phyloP scores from a whole-genome alignment of 1,140 invertebrate species.

The Orius laevigatus region DNA sequence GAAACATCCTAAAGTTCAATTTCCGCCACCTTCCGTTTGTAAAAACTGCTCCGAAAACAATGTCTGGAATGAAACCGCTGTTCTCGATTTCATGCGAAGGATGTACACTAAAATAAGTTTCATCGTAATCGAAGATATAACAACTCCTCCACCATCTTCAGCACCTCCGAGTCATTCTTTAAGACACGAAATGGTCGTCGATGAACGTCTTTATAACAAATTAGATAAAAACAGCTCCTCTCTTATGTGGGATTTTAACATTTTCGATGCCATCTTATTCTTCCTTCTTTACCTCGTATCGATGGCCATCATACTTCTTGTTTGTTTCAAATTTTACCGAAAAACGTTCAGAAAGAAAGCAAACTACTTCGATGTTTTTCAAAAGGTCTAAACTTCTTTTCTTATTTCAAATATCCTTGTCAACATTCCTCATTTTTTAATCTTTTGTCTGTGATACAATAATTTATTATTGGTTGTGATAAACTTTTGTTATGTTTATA shows the following conservation, averaged over 20 bases:
- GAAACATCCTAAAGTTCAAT: constrained; percentile 74
- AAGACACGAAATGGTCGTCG: constrained; percentile 17
- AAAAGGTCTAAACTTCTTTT: no score
- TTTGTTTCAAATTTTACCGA: constrained; percentile 60
- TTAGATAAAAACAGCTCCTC: constrained; percentile 24
- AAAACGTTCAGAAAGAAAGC: constrained; percentile 49
- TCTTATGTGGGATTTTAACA: constrained; percentile 35
- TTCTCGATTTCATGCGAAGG: constrained; percentile 54
- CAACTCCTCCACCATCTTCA: background rate
- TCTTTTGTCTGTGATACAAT: no score
- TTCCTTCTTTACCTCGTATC: constrained; percentile 53
- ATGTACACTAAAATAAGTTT: constrained; percentile 42
- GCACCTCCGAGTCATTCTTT: constrained; percentile 17
- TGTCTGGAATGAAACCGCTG: constrained; percentile 50
- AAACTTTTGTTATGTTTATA: no score
- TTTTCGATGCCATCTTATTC: constrained; percentile 58
- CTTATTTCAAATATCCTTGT: no score
- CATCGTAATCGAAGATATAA: constrained; percentile 10
- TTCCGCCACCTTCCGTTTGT: constrained; percentile 57
- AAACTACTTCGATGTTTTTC: constrained; percentile 24
- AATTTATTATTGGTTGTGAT: no score
- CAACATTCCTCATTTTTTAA: no score
- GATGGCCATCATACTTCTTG: constrained; percentile 47
- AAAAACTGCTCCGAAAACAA: constrained; percentile 41
- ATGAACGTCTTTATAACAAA: constrained; percentile 17